A percentile compares a stretch with the other conserved stretches of the same genome.
phyloP scores from a whole-genome alignment of 2,113 vertebrate species.

The Aspiorhynchus laticeps region DNA sequence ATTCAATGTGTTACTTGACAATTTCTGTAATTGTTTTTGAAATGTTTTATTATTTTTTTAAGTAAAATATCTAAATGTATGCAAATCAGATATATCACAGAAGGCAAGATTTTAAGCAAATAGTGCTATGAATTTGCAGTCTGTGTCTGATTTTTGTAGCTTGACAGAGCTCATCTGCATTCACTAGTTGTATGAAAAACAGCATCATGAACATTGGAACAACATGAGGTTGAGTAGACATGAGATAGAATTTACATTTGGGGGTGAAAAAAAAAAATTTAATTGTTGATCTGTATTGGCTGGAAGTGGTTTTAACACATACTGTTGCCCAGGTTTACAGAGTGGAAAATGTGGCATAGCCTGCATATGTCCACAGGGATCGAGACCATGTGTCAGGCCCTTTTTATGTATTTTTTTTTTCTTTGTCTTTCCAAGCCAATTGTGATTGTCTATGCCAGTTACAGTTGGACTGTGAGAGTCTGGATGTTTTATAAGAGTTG shows the following conservation, averaged over 20 bases:
- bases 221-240: neutral
- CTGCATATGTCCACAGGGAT: constrained; percentile 27
- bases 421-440: neutral
- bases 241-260: no score
- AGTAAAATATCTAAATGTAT: neutral
- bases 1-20: no score
- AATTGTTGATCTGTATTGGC: neutral
- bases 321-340: constrained; percentile 7
- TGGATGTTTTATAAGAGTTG: constrained; percentile 17
- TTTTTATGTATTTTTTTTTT: constrained; percentile 27
- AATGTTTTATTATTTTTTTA: no score
- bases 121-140: neutral
- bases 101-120: neutral
- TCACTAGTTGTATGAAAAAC: neutral
- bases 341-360: constrained; percentile 28
- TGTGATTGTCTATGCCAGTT: neutral
- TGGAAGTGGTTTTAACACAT: constrained; percentile 27
- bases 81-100: neutral
- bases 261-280: neutral
- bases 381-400: constrained; percentile 34
- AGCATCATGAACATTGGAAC: neutral
- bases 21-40: no score
- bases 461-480: constrained; percentile 29
- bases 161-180: neutral
- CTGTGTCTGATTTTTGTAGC: neutral